Conservation (phyloP, 2,888 invertebrate species). For the Chrysomela aeneicollis region DNA sequence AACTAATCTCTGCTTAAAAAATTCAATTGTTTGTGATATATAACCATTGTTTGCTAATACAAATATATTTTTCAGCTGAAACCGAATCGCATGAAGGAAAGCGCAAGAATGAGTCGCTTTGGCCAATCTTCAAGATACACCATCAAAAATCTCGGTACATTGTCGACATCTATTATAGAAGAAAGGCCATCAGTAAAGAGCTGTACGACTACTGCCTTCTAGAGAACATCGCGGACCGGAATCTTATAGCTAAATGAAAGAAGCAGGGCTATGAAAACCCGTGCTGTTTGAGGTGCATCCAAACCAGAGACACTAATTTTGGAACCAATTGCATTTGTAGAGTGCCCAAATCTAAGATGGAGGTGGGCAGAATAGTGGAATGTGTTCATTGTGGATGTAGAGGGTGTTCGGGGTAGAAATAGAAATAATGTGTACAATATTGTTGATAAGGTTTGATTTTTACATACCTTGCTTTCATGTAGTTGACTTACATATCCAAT, state of each 20-base stretch:
- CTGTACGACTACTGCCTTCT: conserved; percentile 94
- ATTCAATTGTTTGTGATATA: no score
- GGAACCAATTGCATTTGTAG: conserved; percentile 99
- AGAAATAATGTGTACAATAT: no score
- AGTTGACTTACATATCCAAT: no score
- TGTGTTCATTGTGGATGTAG: conserved; percentile 99
- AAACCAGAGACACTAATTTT: conserved; percentile 98
- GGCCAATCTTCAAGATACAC: conserved; percentile 99
- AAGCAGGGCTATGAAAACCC: conserved; percentile 98
- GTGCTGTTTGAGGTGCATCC: conserved; percentile 97
- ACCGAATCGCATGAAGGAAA: conserved; percentile 99
- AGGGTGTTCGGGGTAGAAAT: conserved; percentile 98
- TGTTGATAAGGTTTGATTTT: no score
- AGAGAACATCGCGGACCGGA: conserved; percentile 96
- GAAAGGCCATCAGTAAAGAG: conserved; percentile 96
- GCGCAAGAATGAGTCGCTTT: conserved; percentile 95
- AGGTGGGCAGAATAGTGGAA: conserved; percentile 94
- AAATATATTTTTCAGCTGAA: conserved; percentile 85
- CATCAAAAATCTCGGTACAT: conserved; percentile 98
- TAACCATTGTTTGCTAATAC: no score
- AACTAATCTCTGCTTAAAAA: no score
- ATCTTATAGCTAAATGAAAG: conserved; percentile 98
- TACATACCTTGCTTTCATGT: no score
- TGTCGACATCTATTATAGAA: conserved; percentile 93
- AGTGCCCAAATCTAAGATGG: conserved; percentile 96